Conservation (phyloP, 2,888 invertebrate genomes). For the Hypomecis atomaria region DNA sequence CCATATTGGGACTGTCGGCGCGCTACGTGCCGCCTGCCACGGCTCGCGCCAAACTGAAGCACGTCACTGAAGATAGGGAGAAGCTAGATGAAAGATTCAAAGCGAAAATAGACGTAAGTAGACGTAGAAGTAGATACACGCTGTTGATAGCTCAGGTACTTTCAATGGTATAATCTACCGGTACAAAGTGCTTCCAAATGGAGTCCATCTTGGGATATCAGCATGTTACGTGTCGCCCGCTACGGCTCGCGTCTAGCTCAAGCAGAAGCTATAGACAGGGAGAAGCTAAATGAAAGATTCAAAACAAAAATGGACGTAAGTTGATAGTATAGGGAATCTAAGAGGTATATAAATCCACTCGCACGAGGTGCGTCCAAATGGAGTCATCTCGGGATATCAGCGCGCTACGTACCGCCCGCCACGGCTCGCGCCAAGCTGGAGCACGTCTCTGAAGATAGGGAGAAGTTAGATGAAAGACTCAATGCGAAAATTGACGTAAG, state of each 20-base stretch:
- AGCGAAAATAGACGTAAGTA: conserved; percentile 74
- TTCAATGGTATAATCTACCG: no score
- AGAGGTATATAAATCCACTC: no score
- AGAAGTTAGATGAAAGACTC: conserved; percentile 85
- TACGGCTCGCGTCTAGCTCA: no score
- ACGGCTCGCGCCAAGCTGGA: conserved; percentile 87
- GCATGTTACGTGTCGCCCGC: no score
- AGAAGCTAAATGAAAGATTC: no score
- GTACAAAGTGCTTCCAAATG: no score
- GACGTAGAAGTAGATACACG: no score
- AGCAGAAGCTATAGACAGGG: no score
- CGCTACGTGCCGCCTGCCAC: conserved; percentile 84
- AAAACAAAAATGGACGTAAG: no score
- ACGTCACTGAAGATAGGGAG: conserved; percentile 85
- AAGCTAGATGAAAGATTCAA: conserved; percentile 85
- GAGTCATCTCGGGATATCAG: conserved; percentile 89
- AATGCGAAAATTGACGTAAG: conserved; percentile 77
- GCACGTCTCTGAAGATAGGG: conserved; percentile 85
- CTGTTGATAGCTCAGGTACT: no score
- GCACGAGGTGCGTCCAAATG: conserved; percentile 61
- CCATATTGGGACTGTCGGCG: conserved; percentile 86
- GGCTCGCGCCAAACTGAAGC: conserved; percentile 86
- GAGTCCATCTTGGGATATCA: no score
- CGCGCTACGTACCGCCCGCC: conserved; percentile 83
- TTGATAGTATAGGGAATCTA: no score